Evolutionary conservation across 2,797 vertebrate genomes (phyloP).

Genomic region (Cichlasoma orientale): DNA sequence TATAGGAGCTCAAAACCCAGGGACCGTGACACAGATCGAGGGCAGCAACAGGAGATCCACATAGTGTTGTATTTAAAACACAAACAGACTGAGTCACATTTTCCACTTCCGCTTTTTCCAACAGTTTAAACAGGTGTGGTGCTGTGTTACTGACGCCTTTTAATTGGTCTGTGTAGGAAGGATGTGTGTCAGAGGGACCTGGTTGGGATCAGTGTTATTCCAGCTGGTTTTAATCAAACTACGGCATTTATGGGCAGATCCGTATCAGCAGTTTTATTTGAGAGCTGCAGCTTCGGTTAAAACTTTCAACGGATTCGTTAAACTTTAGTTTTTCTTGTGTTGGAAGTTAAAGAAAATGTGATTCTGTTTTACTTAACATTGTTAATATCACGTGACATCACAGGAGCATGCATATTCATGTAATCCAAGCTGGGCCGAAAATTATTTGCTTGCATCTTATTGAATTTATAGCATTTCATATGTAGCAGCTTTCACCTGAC

Average conservation of each 20-base stretch:
- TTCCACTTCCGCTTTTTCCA: not conserved
- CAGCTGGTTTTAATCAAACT: no score
- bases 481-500: not conserved
- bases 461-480: not conserved
- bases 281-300: not conserved
- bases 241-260: no score
- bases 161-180: not conserved
- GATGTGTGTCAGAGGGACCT: not conserved
- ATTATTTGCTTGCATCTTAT: not conserved
- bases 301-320: not conserved
- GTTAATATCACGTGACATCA: not conserved
- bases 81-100: no score
- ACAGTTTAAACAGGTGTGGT: not conserved
- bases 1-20: no score
- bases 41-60: not conserved
- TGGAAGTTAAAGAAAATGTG: not conserved
- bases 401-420: not conserved
- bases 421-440: not conserved
- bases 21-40: no score
- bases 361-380: no score
- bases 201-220: not conserved
- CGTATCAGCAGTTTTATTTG: not conserved
- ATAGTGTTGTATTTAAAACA: no score
- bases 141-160: not conserved
- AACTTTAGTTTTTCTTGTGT: not conserved